Evolutionary conservation across 2,113 vertebrate genomes (phyloP).

Genomic region (Pygoscelis adeliae): DNA sequence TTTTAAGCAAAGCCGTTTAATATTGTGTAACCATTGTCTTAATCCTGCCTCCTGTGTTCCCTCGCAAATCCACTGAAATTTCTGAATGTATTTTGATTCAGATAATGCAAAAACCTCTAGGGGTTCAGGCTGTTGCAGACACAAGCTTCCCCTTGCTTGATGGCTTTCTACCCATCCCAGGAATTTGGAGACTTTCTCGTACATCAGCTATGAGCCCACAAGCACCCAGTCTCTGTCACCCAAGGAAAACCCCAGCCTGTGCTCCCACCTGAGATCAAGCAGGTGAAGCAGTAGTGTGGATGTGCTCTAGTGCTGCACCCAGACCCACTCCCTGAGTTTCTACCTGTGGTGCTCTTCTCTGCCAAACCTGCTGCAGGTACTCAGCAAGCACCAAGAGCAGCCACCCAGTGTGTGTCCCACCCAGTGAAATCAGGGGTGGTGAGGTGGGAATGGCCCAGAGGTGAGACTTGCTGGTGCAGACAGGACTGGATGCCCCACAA

Average conservation of each 20-base stretch:
- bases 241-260: neutral
- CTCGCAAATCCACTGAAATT: neutral
- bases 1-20: neutral
- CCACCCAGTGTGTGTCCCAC: rapidly evolving
- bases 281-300: neutral
- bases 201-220: neutral
- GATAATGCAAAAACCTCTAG: neutral
- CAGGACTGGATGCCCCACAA: neutral
- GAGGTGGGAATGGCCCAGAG: neutral
- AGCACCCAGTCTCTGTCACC: neutral
- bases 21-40: neutral
- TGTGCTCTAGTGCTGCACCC: neutral
- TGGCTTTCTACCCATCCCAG: neutral
- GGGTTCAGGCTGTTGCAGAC: neutral
- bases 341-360: neutral
- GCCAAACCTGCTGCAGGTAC: neutral
- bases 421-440: neutral
- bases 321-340: neutral
- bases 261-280: neutral
- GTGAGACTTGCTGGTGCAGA: neutral
- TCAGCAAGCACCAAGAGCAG: neutral
- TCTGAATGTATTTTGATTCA: neutral
- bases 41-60: neutral
- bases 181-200: neutral
- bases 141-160: neutral